Evolutionary conservation across 2,797 vertebrate species (phyloP).

Genomic region (Synaphobranchus kaupii): DNA sequence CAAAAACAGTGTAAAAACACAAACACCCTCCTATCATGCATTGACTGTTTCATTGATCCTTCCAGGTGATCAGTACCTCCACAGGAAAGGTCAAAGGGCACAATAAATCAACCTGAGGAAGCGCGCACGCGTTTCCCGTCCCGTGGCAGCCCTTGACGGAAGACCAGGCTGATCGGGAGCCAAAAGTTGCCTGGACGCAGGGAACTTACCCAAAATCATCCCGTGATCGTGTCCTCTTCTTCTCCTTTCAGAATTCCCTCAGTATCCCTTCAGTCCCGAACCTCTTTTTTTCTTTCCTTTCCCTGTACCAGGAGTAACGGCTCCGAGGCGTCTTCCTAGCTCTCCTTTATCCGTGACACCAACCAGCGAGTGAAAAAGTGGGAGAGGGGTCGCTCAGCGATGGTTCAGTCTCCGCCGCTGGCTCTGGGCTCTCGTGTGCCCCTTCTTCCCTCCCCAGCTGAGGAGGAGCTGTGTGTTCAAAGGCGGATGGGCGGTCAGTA

Average conservation of each 20-base stretch:
- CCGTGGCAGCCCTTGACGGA: no score
- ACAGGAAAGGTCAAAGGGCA: neutral
- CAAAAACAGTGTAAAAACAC: neutral
- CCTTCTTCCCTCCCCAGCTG: slow-evolving; percentile 62
- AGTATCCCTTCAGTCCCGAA: neutral
- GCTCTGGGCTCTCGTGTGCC: neutral
- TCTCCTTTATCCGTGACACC: slow-evolving; percentile 31
- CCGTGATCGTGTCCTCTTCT: slow-evolving; percentile 53
- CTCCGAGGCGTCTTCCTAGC: slow-evolving; percentile 30
- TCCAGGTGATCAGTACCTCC: neutral
- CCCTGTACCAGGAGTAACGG: neutral
- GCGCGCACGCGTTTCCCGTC: no score
- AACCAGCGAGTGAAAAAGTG: neutral
- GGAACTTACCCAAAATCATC: slow-evolving; percentile 81
- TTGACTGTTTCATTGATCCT: neutral
- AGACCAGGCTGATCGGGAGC: neutral
- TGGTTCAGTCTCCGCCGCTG: neutral
- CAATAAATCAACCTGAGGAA: neutral
- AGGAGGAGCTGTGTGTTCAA: slow-evolving; percentile 47
- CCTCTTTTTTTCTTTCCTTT: neutral
- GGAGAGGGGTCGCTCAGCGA: no score
- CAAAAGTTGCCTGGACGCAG: neutral
- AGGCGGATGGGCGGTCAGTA: slow-evolving; percentile 12
- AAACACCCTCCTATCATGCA: neutral
- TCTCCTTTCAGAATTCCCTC: slow-evolving; percentile 24